Evolutionary conservation across 1,140 invertebrate genomes (phyloP), one percentile per base, ranked within the genome.

Genomic region (Anastatus disparis): DNA sequence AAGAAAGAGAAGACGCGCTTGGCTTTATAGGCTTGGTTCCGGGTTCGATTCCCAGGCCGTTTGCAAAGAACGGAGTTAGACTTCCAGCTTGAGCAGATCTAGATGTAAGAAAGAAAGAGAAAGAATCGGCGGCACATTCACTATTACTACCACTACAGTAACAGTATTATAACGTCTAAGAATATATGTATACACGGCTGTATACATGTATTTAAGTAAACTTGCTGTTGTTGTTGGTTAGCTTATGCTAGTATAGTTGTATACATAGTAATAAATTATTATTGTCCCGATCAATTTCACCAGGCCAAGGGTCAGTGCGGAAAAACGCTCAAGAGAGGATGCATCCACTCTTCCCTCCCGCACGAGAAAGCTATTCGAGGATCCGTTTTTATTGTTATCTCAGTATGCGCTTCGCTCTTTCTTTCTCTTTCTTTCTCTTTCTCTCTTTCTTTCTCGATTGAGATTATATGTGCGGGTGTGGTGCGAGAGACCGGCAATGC

Each of bases 1-100:
- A 4, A 6, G 42, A 17, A n/a, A 8, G 46, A 50, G 17, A 6
- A 24, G 17, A 3, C 8, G 17, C 22, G 46, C 8, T 13, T 48
- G 76, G 79, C 31, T 35, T 35, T 35, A n/a, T n/a, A n/a, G 31
- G 31, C 31, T 35, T 80, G 10, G 42, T 44, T 82, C 79, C 79
- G 81, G 81, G 81, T 82, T 81, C 78, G 80, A 81, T 82, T 82
- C 80, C 79, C 81, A 82, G 75, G 72, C 75, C 72, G 70, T 64
- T 46, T 48, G 26, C 67, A 71, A n/a, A 73, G 74, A 77, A 78
- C 76, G 74, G 69, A 71, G 77, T 10, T 35, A n/a, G n/a, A 10
- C 31, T 35, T 35, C 31, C 76, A 63, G 62, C 75, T 71, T 42
- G 73, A 63, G 58, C 31, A 78, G 78, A 82, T 82, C 81, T 81